Evolutionary conservation across 2,797 vertebrate genomes (phyloP).

Genomic region (Lutra lutra): DNA sequence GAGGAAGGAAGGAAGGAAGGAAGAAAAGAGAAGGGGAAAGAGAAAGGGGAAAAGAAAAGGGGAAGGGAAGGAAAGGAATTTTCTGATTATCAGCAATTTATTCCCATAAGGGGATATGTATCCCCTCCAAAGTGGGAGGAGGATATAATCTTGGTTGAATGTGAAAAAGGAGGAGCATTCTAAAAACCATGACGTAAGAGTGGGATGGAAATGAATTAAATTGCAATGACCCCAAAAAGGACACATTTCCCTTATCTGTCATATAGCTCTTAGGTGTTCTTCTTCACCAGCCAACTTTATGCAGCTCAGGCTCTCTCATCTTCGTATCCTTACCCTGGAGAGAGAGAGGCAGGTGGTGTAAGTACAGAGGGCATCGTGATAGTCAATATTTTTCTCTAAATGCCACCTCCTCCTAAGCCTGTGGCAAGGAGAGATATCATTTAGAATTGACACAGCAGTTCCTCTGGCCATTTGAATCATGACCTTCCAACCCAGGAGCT

Average conservation of each 20-base stretch:
- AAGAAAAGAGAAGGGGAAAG: too few species aligned
- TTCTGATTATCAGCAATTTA: not conserved
- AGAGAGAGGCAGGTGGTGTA: not conserved
- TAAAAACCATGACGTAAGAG: not conserved
- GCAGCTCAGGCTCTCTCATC: not conserved
- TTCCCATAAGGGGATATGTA: not conserved
- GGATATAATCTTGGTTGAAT: not conserved
- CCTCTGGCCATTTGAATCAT: not conserved
- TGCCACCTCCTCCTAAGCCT: not conserved
- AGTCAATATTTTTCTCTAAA: constrained; percentile 1
- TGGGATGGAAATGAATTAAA: not conserved
- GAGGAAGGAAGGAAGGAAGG: too few species aligned
- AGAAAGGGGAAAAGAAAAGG: too few species aligned
- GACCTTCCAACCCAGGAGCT: constrained; percentile 19
- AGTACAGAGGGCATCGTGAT: not conserved
- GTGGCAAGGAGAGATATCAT: not conserved
- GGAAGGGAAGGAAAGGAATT: not conserved
- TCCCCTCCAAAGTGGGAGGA: not conserved
- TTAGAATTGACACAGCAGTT: constrained; percentile 25
- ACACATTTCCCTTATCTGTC: not conserved
- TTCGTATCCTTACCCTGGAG: not conserved
- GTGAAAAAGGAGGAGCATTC: not conserved
- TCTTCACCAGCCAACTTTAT: not conserved
- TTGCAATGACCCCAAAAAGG: not conserved
- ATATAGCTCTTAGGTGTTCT: not conserved